Percentiles rank a stretch among this genome's conserved stretches.
phyloP scores from a whole-genome alignment of 2,888 invertebrate genomes.

The Lycia hirtaria region DNA sequence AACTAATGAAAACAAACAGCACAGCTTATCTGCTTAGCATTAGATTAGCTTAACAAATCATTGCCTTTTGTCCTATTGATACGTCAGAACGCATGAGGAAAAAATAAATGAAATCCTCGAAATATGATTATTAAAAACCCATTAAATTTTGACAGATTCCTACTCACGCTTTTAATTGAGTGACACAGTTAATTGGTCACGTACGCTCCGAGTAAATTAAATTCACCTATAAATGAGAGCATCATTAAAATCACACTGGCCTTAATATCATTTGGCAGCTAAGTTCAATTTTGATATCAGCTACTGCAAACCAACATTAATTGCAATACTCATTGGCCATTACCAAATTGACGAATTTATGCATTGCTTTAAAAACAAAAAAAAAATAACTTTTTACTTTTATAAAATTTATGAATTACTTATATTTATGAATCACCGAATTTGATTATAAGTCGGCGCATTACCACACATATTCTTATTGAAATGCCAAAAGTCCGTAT shows the following conservation, averaged over 20 bases:
- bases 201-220: slow-evolving; percentile 62
- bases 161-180: slow-evolving; percentile 54
- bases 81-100: slow-evolving; percentile 59
- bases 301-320: slow-evolving; percentile 54
- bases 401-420: too few relatives aligned
- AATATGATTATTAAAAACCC: slow-evolving; percentile 56
- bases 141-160: slow-evolving; percentile 59
- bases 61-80: slow-evolving; percentile 8
- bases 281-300: slow-evolving; percentile 48
- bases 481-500: too few relatives aligned
- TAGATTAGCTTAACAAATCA: slow-evolving; percentile 22
- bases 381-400: neutral
- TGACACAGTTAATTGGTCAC: slow-evolving; percentile 76
- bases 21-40: slow-evolving; percentile 1
- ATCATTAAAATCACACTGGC: slow-evolving; percentile 63
- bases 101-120: slow-evolving; percentile 56
- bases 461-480: too few relatives aligned
- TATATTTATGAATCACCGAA: too few relatives aligned
- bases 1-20: neutral
- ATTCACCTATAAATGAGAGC: slow-evolving; percentile 60
- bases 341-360: slow-evolving; percentile 45
- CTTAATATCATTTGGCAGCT: slow-evolving; percentile 65
- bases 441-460: too few relatives aligned
- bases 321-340: slow-evolving; percentile 46
- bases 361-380: neutral